Evolutionary conservation across 2,113 vertebrate species (phyloP).

Genomic region (Deroptyus accipitrinus): DNA sequence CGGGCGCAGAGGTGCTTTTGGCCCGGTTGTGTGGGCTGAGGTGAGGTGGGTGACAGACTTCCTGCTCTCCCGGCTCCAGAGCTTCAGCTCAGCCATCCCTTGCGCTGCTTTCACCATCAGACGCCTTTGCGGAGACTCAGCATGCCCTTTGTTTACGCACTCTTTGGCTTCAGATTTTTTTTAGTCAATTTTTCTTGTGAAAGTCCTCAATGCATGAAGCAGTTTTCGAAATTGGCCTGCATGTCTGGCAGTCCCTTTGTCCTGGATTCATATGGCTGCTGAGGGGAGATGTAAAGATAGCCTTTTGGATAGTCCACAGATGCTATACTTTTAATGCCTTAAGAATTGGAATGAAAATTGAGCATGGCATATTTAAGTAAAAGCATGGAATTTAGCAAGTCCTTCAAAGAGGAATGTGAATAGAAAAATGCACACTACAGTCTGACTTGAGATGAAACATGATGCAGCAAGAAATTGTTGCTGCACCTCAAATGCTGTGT

Average conservation of each 20-base stretch:
- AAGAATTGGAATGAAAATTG: neutral
- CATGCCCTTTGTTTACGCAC: neutral
- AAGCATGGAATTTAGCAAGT: no score
- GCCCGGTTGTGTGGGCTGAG: neutral
- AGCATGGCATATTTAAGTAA: no score
- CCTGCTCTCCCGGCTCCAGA: accelerated
- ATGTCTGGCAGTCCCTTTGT: accelerated
- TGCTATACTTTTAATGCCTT: no score
- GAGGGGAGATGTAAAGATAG: no score
- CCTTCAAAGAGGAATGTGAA: neutral
- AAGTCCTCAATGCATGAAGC: neutral
- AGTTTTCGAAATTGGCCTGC: neutral
- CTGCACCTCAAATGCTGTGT: neutral
- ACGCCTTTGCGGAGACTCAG: neutral
- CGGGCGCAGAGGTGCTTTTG: neutral
- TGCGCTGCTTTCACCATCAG: neutral
- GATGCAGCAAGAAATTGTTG: neutral
- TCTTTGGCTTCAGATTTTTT: neutral
- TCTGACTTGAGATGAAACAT: neutral
- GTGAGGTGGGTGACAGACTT: neutral
- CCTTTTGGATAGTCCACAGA: neutral
- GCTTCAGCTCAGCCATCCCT: neutral
- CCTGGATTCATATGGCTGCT: neutral
- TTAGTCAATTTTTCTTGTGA: neutral
- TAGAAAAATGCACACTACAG: accelerated